Conservation (phyloP, 1,140 invertebrate genomes). For the Xylocopa sonorina region DNA sequence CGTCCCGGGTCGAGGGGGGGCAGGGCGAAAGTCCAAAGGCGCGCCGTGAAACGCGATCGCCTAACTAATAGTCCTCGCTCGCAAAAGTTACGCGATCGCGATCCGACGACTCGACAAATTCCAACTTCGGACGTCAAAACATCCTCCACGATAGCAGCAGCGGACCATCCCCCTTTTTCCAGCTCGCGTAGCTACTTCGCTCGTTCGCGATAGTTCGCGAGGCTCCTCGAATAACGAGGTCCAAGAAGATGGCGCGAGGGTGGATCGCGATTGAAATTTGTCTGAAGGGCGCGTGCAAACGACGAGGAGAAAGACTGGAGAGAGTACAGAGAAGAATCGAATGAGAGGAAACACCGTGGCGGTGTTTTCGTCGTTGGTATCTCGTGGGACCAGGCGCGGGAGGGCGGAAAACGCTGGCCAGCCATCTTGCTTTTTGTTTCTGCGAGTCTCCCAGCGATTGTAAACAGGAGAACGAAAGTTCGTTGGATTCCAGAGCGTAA, state of each 20-base stretch:
- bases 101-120: slow-evolving; percentile 10
- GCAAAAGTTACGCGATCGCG: slow-evolving; percentile 24
- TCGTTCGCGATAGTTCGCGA: not conserved
- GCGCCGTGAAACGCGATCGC: not conserved
- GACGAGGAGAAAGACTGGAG: not conserved
- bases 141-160: no score
- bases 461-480: no score
- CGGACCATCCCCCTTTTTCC: no score
- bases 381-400: no score
- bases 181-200: fast-evolving
- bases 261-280: slow-evolving; percentile 25
- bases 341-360: no score
- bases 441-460: no score
- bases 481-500: not conserved
- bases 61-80: slow-evolving; percentile 15
- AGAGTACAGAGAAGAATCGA: no score
- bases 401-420: no score
- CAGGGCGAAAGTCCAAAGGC: slow-evolving; percentile 9
- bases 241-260: no score
- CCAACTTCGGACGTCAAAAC: slow-evolving; percentile 28
- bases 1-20: no score
- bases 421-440: no score
- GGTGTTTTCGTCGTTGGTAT: not conserved
- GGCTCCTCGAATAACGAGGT: no score
- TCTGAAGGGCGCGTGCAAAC: not conserved